Evolutionary conservation across 2,113 vertebrate species (phyloP).

Genomic region (Chaenogobius annularis): DNA sequence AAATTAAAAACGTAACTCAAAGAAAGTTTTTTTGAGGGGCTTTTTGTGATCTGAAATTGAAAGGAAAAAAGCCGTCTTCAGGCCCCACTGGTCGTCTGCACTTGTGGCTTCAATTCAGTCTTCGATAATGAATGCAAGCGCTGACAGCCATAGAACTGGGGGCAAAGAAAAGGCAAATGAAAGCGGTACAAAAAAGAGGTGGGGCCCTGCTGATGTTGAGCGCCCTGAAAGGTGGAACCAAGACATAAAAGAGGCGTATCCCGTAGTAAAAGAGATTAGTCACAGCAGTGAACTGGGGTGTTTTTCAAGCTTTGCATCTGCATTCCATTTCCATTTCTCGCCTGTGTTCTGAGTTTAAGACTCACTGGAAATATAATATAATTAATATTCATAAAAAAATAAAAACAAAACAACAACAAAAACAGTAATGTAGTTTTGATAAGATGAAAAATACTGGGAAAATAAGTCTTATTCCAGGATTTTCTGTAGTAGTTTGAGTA

Average conservation of each 20-base stretch:
- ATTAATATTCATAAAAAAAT: too few relatives aligned
- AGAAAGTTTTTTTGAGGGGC: neutral
- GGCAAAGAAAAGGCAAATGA: conserved; percentile 20
- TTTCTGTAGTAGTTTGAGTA: too few relatives aligned
- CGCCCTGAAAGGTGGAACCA: conserved; percentile 38
- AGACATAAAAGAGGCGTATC: conserved; percentile 49
- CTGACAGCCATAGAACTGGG: conserved; percentile 40
- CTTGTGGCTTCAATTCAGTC: conserved; percentile 23
- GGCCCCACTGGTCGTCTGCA: conserved; percentile 10
- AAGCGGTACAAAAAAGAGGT: conserved; percentile 33
- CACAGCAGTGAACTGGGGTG: conserved; percentile 65
- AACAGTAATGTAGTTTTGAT: too few relatives aligned
- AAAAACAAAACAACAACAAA: too few relatives aligned
- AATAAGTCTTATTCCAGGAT: too few relatives aligned
- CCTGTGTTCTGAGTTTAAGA: conserved; percentile 43
- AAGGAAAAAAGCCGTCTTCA: conserved; percentile 1
- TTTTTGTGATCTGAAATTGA: conserved; percentile 1
- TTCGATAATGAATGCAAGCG: conserved; percentile 34
- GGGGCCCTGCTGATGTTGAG: conserved; percentile 38
- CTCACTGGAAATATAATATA: neutral
- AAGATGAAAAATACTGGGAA: too few relatives aligned
- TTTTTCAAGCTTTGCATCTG: conserved; percentile 61
- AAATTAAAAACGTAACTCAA: conserved; percentile 20
- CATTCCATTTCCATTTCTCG: conserved; percentile 42
- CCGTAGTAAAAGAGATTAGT: conserved; percentile 67